Conservation (phyloP, 2,113 vertebrate species). For the Hystrix brachyura region DNA sequence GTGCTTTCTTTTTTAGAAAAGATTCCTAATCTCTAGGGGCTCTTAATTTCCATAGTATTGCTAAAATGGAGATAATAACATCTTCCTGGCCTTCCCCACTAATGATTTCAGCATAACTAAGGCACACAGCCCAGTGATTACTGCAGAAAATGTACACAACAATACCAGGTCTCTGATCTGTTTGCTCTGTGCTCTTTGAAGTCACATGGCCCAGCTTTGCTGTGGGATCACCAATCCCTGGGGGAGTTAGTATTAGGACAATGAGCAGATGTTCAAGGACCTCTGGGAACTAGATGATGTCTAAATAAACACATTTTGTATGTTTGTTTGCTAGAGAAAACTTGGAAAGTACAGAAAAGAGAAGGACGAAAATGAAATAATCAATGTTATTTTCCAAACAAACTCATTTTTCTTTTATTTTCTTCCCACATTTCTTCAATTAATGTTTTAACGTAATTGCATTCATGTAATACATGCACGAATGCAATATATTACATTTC, state of each 20-base stretch:
- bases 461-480: background rate
- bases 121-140: background rate
- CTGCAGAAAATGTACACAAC: fast-evolving
- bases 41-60: background rate
- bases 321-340: background rate
- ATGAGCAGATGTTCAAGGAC: background rate
- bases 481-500: too few relatives aligned
- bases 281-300: background rate
- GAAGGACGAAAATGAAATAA: background rate
- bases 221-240: background rate
- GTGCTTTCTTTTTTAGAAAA: background rate
- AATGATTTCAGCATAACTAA: background rate
- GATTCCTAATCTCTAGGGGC: background rate
- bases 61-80: background rate
- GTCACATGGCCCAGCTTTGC: background rate
- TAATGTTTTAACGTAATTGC: background rate
- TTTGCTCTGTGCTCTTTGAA: background rate
- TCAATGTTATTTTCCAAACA: background rate
- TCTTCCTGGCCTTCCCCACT: background rate
- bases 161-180: background rate
- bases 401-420: background rate
- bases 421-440: background rate
- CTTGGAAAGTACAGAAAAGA: background rate
- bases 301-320: background rate
- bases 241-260: background rate